A percentile compares a stretch with the other conserved stretches of the same genome.
Evolutionary conservation across 2,797 vertebrate genomes (phyloP).

Genomic region (Semaprochilodus insignis): DNA sequence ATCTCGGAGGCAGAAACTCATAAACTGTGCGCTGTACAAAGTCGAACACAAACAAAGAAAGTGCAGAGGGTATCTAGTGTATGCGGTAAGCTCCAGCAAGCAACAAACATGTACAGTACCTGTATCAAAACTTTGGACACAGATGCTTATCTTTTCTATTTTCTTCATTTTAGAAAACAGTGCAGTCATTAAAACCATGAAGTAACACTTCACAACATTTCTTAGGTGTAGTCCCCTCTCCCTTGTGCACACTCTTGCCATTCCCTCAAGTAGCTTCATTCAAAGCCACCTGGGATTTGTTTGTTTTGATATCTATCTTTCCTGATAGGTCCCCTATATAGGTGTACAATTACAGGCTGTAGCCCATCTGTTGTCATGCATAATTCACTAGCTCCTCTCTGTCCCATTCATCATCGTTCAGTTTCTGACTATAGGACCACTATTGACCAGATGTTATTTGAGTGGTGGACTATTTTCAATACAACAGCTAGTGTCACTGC

Average conservation of each 20-base stretch:
- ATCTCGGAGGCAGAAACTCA: background rate
- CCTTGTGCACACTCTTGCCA: background rate
- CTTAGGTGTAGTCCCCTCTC: too few relatives aligned
- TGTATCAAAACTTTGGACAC: too few relatives aligned
- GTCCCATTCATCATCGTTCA: background rate
- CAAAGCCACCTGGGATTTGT: background rate
- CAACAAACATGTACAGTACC: too few relatives aligned
- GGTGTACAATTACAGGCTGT: background rate
- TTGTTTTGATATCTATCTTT: background rate
- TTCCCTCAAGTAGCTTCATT: background rate
- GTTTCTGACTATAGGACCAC: background rate
- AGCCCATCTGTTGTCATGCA: slow-evolving; percentile 6
- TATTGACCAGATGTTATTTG: background rate
- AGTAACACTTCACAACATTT: background rate
- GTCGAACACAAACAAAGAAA: background rate
- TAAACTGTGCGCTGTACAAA: background rate
- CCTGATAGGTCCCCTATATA: background rate
- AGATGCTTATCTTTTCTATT: too few relatives aligned
- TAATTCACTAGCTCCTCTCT: background rate
- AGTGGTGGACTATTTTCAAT: background rate
- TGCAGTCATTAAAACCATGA: background rate
- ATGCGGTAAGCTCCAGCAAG: too few relatives aligned
- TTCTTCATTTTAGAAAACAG: background rate
- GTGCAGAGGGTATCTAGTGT: background rate
- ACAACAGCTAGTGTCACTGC: background rate